Conservation (phyloP, 53 echinoderm and acorn worm genomes). For the Pentamera pediparva region DNA sequence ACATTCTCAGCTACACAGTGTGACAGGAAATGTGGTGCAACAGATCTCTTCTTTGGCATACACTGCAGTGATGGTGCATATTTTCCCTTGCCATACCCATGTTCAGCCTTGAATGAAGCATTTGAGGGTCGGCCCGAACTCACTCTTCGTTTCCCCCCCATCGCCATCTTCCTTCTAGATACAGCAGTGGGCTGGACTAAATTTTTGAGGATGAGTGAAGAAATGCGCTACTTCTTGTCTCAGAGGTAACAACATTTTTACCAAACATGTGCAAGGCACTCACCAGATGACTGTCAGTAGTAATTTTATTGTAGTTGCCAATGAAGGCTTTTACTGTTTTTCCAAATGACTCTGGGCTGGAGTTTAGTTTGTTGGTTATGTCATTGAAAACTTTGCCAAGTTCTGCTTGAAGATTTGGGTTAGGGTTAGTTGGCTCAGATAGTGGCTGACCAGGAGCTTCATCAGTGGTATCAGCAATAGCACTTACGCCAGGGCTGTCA, state of each 20-base stretch:
- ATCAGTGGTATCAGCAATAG: background rate
- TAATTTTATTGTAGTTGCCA: background rate
- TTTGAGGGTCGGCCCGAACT: slow-evolving; percentile 7
- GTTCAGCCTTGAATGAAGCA: background rate
- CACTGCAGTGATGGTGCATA: background rate
- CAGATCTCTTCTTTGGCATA: background rate
- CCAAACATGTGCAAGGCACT: background rate
- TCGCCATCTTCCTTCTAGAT: background rate
- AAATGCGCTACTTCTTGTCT: background rate
- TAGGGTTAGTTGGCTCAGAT: too few species aligned
- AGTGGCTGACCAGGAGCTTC: background rate
- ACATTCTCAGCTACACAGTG: background rate
- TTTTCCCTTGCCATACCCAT: background rate
- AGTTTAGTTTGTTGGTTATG: background rate
- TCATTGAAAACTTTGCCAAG: background rate
- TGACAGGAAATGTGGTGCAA: background rate
- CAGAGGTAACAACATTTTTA: background rate
- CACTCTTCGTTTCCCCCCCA: background rate
- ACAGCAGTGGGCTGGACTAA: background rate
- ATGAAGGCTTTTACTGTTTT: background rate
- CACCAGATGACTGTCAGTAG: background rate
- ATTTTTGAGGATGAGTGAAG: background rate
- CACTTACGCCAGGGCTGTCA: background rate
- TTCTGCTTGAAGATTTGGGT: slow-evolving; percentile 2
- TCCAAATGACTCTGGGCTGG: background rate